Evolutionary conservation across 1,140 invertebrate species (phyloP).

Genomic region (Rhysida immarginata): DNA sequence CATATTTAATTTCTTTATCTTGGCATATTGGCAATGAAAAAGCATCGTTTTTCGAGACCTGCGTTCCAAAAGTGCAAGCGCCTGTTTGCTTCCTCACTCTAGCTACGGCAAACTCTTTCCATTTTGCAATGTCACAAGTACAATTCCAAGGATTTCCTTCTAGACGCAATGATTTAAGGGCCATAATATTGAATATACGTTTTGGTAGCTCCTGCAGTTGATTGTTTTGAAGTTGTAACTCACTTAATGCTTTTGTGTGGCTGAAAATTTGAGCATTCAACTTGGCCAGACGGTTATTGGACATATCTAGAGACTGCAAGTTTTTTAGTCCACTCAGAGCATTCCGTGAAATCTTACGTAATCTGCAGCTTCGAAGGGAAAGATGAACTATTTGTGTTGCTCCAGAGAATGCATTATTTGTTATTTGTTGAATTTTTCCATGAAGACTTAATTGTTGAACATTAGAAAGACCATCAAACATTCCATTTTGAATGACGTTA

Average conservation of each 20-base stretch:
- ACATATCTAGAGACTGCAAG: constrained; percentile 43
- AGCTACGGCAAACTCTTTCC: constrained; percentile 37
- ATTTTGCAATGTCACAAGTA: constrained; percentile 43
- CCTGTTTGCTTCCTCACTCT: constrained; percentile 15
- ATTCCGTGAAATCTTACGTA: constrained; percentile 47
- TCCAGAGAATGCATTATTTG: constrained; percentile 49
- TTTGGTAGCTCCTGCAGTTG: constrained; percentile 37
- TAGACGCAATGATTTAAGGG: constrained; percentile 37
- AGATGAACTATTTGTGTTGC: constrained; percentile 39
- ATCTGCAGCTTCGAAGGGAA: constrained; percentile 42
- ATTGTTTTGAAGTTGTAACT: constrained; percentile 45
- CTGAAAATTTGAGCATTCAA: constrained; percentile 45
- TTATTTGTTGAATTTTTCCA: constrained; percentile 41
- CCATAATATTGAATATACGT: constrained; percentile 37
- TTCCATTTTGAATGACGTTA: constrained; percentile 37
- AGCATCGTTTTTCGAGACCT: not conserved
- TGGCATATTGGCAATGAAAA: not conserved
- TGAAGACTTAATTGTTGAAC: constrained; percentile 33
- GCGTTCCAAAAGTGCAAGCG: not conserved
- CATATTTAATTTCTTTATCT: not conserved
- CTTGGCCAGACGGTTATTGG: constrained; percentile 40
- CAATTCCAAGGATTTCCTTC: constrained; percentile 54
- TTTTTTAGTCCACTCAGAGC: constrained; percentile 44
- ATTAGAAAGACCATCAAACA: constrained; percentile 41
- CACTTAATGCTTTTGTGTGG: constrained; percentile 39